Evolutionary conservation across 2,888 invertebrate species (phyloP), one percentile per base, ranked within the genome.

Genomic region (Meta bourneti): DNA sequence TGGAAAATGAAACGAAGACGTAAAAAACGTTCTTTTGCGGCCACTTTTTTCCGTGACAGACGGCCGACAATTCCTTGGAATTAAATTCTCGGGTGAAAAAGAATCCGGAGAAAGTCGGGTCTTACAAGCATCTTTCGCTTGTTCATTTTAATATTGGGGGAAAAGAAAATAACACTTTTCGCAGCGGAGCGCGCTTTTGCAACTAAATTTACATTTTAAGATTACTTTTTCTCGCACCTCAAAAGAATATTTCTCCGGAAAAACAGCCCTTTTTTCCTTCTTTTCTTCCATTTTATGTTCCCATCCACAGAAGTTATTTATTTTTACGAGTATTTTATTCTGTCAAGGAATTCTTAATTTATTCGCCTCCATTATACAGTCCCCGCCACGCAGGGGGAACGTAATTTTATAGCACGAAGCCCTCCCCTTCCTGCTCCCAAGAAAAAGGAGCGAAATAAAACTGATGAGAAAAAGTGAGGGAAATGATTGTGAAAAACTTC

Each of bases 181-280:
- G 16, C 49, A 20, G 13, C 75, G 16, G 19, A 20, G 13, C 34
- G 74, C 69, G 74, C 19, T 34, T 89, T 89, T 82, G 72, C 74
- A 70, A 89, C 88, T 49, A 69, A 89, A 81, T 89, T 81, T 89
- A 82, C 88, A 89, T 89, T 89, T 81, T 89, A 81, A 89, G 80
- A 89, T 89, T 89, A 82, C 88, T 89, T 89, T 61, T 89, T 52
- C 49, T 52, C 48, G 72, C 79, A 80, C 79, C 72, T 83, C 72
- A 34, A 83, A 52, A 74, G 83, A 83, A 83, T 83, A 71, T 48
- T 74, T 61, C 79, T 78, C 16, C 69, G 20, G 48, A 75, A 49
- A 75, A 75, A 48, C 71, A 72, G n/a, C 13, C 61, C 13, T 71
- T 81, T 48, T 69, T 81, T 79, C 51, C 49, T 71, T 16, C 51